Base-by-base conservation (phyloP, 2,888 invertebrate species). In the Gasteruption jaculator region DNA sequence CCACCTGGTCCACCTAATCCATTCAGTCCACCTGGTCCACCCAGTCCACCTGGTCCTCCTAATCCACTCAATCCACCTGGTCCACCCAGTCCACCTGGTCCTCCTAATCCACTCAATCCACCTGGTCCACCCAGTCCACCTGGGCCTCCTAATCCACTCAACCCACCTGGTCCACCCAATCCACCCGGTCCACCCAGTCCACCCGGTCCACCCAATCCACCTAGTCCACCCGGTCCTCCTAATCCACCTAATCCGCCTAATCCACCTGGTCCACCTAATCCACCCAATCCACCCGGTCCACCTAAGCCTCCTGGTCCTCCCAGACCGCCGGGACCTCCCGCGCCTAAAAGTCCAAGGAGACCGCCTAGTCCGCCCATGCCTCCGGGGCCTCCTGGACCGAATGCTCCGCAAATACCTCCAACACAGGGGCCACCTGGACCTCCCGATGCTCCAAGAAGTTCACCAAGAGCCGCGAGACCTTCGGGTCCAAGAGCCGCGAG, bases 211-310 rank as follows among this genome's bases (percentile, higher is more conserved):
- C n/a, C n/a, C n/a, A n/a, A n/a, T n/a, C n/a, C n/a, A n/a, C n/a
- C n/a, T n/a, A n/a, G n/a, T n/a, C n/a, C 11, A 11, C n/a, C 35
- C n/a, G 31, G 41, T 32, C 20, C 30, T 14, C 30, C 34, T 18
- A 33, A 26, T 19, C 20, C 15, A 16, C 37, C 38, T 5, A 18
- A 24, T 19, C 22, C 27, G 7, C 15, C 26, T 7, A 11, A 12
- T n/a, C n/a, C 6, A 27, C 30, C 31, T 8, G 32, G 24, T 5
- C 32, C 22, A 8, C 10, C 35, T 4, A 16, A 14, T 5, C 14
- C 11, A 7, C 30, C 32, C 18, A 38, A 39, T 7, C 24, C 37
- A 20, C 30, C 26, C 8, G 18, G 33, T 6, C 10, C 26, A 4
- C n/a, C 12, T 3, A 14, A 18, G 12, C 26, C 29, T 10, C 16